Conservation (phyloP, 1,140 invertebrate genomes). For the Eulimnadia texana region DNA sequence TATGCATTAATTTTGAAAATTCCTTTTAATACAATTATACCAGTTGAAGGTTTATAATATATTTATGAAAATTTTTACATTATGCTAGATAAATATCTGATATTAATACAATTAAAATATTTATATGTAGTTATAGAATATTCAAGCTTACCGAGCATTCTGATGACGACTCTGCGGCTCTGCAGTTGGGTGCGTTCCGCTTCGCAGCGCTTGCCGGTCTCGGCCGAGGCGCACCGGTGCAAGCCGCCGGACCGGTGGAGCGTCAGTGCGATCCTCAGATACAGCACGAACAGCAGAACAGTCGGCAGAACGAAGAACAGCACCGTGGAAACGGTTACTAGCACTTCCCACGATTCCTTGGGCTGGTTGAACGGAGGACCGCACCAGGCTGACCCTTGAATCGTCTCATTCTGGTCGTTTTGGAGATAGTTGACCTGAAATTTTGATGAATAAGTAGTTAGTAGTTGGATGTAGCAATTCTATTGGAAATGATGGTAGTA, state of each 20-base stretch:
- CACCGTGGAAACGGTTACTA: constrained; percentile 28
- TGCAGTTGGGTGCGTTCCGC: constrained; percentile 22
- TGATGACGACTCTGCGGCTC: constrained; percentile 34
- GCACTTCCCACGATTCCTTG: constrained; percentile 25
- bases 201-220: constrained; percentile 18
- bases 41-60: too few species aligned
- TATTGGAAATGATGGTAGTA: too few species aligned
- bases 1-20: too few species aligned
- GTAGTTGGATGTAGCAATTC: constrained; percentile 67
- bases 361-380: constrained; percentile 25
- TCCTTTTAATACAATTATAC: too few species aligned
- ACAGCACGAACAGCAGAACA: constrained; percentile 23
- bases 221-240: constrained; percentile 14
- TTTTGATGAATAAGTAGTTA: too few species aligned
- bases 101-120: too few species aligned
- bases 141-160: constrained; percentile 46
- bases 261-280: constrained; percentile 21
- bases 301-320: constrained; percentile 26
- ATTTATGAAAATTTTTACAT: too few species aligned
- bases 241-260: constrained; percentile 17
- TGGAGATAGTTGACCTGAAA: constrained; percentile 18
- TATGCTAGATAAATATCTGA: too few species aligned
- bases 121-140: neutral
- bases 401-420: constrained; percentile 12
- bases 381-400: constrained; percentile 28